phyloP scores from a whole-genome alignment of 1,140 invertebrate genomes.

The Zaprionus ornatus region DNA sequence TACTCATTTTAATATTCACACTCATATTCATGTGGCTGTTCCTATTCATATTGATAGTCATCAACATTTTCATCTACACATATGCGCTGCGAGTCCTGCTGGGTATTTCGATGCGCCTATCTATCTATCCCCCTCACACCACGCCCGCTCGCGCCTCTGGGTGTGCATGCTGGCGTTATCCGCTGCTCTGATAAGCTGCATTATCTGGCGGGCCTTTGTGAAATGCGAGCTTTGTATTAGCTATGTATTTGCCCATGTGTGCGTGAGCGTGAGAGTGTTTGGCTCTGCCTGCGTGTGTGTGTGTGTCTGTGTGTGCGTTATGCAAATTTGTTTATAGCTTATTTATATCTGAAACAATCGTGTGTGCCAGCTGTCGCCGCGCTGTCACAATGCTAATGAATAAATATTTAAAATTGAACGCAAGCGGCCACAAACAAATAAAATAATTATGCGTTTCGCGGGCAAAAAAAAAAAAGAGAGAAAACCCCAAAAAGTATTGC shows the following conservation, averaged over 20 bases:
- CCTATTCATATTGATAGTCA: background rate
- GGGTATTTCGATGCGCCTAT: constrained; percentile 14
- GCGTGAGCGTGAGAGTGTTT: background rate
- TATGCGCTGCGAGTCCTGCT: background rate
- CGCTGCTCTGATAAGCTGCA: constrained; percentile 66
- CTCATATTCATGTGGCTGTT: background rate
- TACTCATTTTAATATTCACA: background rate
- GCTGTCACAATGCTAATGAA: constrained; percentile 12
- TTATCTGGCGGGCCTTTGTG: constrained; percentile 60
- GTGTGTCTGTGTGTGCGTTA: constrained; percentile 20
- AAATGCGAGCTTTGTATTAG: constrained; percentile 15
- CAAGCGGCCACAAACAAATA: constrained; percentile 30
- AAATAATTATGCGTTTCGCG: constrained; percentile 57
- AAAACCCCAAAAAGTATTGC: constrained; percentile 4
- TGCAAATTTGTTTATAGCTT: constrained; percentile 36
- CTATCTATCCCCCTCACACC: background rate
- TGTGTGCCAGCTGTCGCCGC: constrained; percentile 4
- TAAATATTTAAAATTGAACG: constrained; percentile 21
- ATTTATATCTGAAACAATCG: constrained; percentile 15
- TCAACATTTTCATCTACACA: background rate
- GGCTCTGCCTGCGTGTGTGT: background rate
- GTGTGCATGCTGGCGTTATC: constrained; percentile 56
- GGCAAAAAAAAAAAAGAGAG: background rate
- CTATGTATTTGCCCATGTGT: constrained; percentile 5
- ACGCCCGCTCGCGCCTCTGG: background rate